Evolutionary conservation across 2,888 invertebrate genomes (phyloP).

Genomic region (Kryphioiulus occultus): DNA sequence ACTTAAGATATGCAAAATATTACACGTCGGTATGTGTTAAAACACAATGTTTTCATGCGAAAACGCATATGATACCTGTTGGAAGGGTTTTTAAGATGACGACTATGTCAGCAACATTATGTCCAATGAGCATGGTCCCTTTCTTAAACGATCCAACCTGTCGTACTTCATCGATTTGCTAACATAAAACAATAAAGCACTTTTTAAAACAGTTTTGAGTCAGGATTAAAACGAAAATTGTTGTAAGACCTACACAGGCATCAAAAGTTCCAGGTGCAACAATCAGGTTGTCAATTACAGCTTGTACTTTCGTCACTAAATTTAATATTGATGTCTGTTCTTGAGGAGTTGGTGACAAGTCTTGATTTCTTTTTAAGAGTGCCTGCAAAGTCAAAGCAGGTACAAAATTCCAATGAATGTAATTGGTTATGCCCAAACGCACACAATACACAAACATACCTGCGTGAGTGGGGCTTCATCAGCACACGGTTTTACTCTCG

Average conservation of each 20-base stretch:
- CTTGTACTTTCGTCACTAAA: conserved; percentile 93
- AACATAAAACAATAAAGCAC: conserved; percentile 52
- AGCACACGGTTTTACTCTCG: conserved; percentile 22
- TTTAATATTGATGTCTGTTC: conserved; percentile 93
- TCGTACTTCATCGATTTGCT: conserved; percentile 92
- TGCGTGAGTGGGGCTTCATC: conserved; percentile 37
- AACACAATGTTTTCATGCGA: not conserved
- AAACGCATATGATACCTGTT: conserved; percentile 65
- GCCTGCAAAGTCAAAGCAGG: conserved; percentile 68
- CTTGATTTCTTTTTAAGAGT: conserved; percentile 87
- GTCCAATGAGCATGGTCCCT: conserved; percentile 95
- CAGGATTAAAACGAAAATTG: not conserved
- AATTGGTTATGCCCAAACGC: not conserved
- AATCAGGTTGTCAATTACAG: conserved; percentile 90
- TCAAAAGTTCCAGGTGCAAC: conserved; percentile 93
- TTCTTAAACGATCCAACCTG: conserved; percentile 99
- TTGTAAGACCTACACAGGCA: conserved; percentile 82
- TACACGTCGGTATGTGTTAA: not conserved
- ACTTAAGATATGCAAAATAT: conserved; percentile 63
- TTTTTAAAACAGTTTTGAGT: not conserved
- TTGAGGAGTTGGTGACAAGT: conserved; percentile 86
- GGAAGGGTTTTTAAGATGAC: conserved; percentile 96
- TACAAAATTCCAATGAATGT: not conserved
- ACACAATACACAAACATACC: conserved; percentile 11
- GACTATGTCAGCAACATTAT: conserved; percentile 95